Base-by-base conservation (phyloP, 1,140 invertebrate genomes). In the Vanessa tameamea region DNA sequence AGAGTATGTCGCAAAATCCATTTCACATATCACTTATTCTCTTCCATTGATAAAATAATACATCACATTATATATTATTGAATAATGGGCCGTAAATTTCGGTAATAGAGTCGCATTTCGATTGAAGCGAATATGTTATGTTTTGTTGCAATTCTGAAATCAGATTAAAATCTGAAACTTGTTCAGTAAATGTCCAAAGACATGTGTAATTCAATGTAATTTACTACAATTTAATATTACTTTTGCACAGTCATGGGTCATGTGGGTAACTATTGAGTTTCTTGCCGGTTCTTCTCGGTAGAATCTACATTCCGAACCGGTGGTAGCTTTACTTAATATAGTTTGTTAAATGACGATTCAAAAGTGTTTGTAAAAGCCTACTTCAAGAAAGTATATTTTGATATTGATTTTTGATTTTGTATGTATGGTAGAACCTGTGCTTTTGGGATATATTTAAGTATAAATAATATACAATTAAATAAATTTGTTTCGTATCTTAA, bases 1-100 rank as follows among this genome's bases (percentile, higher is more conserved):
- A 9, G 50, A 16, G 50, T 51, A 15, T 51, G 50, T 53, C 50
- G 50, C n/a, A n/a, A 53, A 53, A 53, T 53, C 50, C 50, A 53
- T 53, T 53, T 53, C 50, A 53, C 50, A 53, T 53, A 53, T 53
- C 50, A 16, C 50, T 53, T 53, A 53, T 53, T 53, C 50, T 53
- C 4, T 53, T 53, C 50, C n/a, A 53, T 53, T 53, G 50, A 15
- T n/a, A 53, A 53, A 53, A 53, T 53, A 53, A 53, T 53, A 53
- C n/a, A 16, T 53, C 50, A 53, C 50, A 7, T 53, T 9, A 3
- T 9, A 53, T n/a, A 3, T 53, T n/a, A 53, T 53, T 53, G 7
- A 53, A 53, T 4, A 20, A 53, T 53, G n/a, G 15, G 0, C 50
- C 6, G 5, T 53, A 53, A 53, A 0, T 0, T 1, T 4, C 0